These are phyloP conservation scores for Choristoneura rosaceana DNA, from an alignment of 2,888 invertebrate species.

Conservation along the genomic window DNA sequence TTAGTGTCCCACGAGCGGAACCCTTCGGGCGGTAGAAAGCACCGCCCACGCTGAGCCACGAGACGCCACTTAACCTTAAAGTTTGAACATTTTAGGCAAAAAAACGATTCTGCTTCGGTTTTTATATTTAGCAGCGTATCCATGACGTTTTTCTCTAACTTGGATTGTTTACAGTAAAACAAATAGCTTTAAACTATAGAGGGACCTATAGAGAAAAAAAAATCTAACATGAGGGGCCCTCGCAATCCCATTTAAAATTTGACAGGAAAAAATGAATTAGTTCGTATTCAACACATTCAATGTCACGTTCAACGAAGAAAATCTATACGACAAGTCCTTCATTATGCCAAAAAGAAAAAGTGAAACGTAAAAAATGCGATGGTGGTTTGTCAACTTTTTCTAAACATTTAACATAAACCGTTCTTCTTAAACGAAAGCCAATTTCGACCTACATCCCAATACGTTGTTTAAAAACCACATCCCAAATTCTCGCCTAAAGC, in stretches of 20 bases:
- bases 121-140: neutral
- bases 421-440: neutral
- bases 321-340: no score
- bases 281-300: no score
- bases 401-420: no score
- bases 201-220: no score
- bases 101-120: neutral
- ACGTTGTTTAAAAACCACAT: slow-evolving; percentile 41
- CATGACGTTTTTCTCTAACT: neutral
- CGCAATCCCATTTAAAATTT: no score
- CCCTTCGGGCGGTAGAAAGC: slow-evolving; percentile 80
- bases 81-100: neutral
- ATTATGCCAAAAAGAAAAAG: no score
- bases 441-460: neutral
- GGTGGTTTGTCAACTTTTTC: no score
- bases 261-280: no score
- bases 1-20: slow-evolving; percentile 73
- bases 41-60: slow-evolving; percentile 75
- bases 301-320: no score
- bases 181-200: no score
- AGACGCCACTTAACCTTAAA: neutral
- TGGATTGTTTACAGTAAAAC: neutral
- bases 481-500: slow-evolving; percentile 52
- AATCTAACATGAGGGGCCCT: no score
- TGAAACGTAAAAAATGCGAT: no score